Conservation (phyloP, 2,888 invertebrate species). For the Salpingus planirostris region DNA sequence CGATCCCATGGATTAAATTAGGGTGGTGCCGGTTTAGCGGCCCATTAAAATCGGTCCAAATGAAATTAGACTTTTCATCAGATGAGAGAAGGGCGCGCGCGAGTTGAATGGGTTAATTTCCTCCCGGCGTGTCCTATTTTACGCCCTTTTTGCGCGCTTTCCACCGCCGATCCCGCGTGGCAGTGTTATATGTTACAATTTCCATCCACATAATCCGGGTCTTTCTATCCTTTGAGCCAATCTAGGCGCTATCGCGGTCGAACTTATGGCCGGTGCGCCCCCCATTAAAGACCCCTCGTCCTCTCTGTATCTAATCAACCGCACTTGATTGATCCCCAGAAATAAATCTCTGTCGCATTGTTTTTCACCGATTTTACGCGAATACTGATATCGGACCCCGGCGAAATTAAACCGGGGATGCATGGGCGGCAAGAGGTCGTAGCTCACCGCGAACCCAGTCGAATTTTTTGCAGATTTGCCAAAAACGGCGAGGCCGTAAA, state of each 20-base stretch:
- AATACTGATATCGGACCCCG: too few species aligned
- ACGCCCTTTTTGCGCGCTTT: slow-evolving; percentile 25
- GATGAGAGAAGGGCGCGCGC: slow-evolving; percentile 10
- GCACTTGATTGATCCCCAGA: slow-evolving; percentile 21
- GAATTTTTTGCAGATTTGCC: too few species aligned
- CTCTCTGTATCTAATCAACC: slow-evolving; percentile 24
- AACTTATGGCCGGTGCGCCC: slow-evolving; percentile 17
- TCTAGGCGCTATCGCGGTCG: slow-evolving; percentile 24
- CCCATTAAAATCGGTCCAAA: slow-evolving; percentile 4
- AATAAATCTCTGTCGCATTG: slow-evolving; percentile 19
- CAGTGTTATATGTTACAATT: slow-evolving; percentile 29
- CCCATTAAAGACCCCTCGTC: slow-evolving; percentile 15
- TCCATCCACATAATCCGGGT: slow-evolving; percentile 26
- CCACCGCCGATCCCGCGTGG: slow-evolving; percentile 17
- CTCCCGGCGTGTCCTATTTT: slow-evolving; percentile 25
- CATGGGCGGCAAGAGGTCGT: too few species aligned
- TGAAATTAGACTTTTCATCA: slow-evolving; percentile 20
- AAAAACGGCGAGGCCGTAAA: too few species aligned
- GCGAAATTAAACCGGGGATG: too few species aligned
- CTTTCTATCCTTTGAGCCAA: slow-evolving; percentile 23
- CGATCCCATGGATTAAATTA: background rate
- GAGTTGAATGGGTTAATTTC: slow-evolving; percentile 29
- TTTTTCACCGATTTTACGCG: slow-evolving; percentile 17
- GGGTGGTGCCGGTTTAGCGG: background rate
- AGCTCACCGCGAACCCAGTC: too few species aligned